Base-by-base conservation (phyloP, 2,113 vertebrate species). In the Oncorhynchus nerka region DNA sequence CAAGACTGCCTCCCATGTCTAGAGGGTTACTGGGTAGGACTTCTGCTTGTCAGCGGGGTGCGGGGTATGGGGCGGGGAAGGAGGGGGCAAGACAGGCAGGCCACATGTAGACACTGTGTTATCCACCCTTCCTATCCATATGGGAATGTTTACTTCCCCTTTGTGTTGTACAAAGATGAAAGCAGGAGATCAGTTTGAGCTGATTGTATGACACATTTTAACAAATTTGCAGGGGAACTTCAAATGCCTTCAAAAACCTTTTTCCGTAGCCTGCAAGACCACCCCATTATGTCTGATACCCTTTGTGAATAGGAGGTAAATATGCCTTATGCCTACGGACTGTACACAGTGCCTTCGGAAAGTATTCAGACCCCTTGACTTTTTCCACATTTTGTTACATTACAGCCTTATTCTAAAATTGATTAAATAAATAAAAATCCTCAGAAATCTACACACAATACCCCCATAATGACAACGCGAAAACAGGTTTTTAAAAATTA, bases 81-180 rank as follows among this genome's bases (percentile, higher is more conserved):
- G 70, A 78, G 11, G 71, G 75, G 2, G 22, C 0, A 26, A 80
- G 84, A 79, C 83, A 83, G 76, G 19, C 48, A 65, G 68, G 77
- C 87, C 89, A 90, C 81, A 79, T 91, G 87, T 85, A 75, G 30
- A 81, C 81, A 75, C 74, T 49, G 74, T 51, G 81, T 76, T 85
- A 74, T 71, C 39, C 39, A 45, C 9, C 34, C 51, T 55, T 19
- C 51, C 77, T 2, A 22, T 85, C 84, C 90, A 92, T 89, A 75
- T 91, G 90, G 90, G 65, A 90, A 78, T 85, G 83, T 93, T 92
- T 92, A 90, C 57, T 78, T 62, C 70, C 75, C 12, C 83, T 85
- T 87, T 86, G 81, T 85, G 84, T 45, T 45, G 8, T 84, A 75
- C 62, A 6, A 45, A 80, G 80, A 90, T 89, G 84, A 90, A 90